phyloP scores from a whole-genome alignment of 2,113 vertebrate species.

The Elanus axillaris region DNA sequence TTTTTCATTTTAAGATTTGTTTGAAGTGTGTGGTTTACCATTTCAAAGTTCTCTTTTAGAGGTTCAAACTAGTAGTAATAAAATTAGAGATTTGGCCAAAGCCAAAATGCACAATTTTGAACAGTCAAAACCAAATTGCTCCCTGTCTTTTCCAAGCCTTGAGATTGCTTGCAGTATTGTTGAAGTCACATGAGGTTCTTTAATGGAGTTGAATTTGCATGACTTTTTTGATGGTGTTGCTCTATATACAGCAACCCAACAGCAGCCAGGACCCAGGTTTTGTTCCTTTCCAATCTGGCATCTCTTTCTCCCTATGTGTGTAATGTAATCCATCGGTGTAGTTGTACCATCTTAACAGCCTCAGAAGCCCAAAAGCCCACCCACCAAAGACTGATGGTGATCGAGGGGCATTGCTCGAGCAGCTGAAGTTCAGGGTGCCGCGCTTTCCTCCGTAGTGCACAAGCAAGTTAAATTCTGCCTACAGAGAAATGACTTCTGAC shows the following conservation, averaged over 20 bases:
- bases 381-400: neutral
- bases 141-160: neutral
- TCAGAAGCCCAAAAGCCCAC: neutral
- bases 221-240: neutral
- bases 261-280: neutral
- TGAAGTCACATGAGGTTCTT: neutral
- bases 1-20: neutral
- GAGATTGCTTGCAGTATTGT: neutral
- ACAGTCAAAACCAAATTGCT: neutral
- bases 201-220: neutral
- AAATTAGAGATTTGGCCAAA: neutral
- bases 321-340: neutral
- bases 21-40: neutral
- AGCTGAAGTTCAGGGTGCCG: neutral
- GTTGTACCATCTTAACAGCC: neutral
- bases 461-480: neutral
- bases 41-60: neutral
- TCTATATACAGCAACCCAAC: neutral
- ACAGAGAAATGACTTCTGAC: neutral
- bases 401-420: neutral
- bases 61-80: neutral
- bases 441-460: neutral
- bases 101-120: neutral
- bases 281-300: rapidly evolving
- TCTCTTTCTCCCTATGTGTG: neutral